Evolutionary conservation across 2,113 vertebrate species (phyloP), one percentile per base, ranked within the genome.

Genomic region (Gallinago jamesoni): DNA sequence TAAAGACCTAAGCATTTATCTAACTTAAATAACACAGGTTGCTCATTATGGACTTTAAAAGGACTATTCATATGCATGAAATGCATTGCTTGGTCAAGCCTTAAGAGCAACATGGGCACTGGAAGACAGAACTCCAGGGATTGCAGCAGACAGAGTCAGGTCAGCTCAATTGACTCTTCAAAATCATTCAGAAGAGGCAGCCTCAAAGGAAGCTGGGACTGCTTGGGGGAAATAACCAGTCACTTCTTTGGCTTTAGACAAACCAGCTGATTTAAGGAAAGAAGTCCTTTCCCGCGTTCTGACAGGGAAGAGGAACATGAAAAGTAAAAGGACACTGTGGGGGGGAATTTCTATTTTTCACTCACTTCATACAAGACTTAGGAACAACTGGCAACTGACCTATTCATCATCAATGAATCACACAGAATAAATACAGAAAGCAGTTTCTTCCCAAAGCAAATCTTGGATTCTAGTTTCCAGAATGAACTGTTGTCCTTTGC

Each of bases 261-360:
- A 21, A 78, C 25, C 57, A 68, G 64, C 69, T 84, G 83, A 70
- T 86, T 72, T 64, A 90, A 57, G 19, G 87, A 62, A 94, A 48
- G 62, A 84, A 66, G 90, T 41, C n/a, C 80, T 82, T 79, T 92
- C 62, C 41, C 62, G 47, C 48, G 35, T 24, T 50, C 43, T 84
- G 74, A 79, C 74, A 87, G 76, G 25, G 53, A 96, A 84, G 76
- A 89, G 37, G 57, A 81, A 70, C 27, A 37, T 7, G n/a, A 52
- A 77, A 92, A 90, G 62, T 33, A 66, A 78, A 91, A 75, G 55
- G 60, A 81, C 43, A 67, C 12, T 35, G 37, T 53, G 66, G 66
- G n/a, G 70, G 66, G 80, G 57, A 91, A 76, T 87, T 95, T 87
- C 91, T 94, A 5, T 80, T 95, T 87, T 74, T 60, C 56, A 53